phyloP scores from a whole-genome alignment of 2,113 vertebrate genomes.

The Chionomys nivalis region DNA sequence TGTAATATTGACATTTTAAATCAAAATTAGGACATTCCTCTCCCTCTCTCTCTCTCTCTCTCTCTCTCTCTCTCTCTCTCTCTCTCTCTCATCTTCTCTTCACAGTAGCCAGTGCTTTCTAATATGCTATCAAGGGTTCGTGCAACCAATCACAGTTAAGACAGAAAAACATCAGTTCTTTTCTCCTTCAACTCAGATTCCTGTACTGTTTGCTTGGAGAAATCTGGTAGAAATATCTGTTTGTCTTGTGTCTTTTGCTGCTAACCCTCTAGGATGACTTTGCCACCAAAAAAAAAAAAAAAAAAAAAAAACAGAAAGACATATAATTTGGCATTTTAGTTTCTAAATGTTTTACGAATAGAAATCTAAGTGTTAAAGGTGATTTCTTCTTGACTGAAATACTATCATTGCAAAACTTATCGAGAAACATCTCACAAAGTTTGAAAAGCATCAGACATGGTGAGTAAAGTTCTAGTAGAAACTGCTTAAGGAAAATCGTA shows the following conservation, averaged over 20 bases:
- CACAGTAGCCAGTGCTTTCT: not conserved
- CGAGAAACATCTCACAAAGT: not conserved
- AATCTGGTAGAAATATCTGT: not conserved
- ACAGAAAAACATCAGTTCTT: not conserved
- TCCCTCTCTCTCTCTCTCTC: not conserved
- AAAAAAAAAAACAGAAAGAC: not conserved
- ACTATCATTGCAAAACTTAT: not conserved
- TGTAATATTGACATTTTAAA: not conserved
- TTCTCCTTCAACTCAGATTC: not conserved
- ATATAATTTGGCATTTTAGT: not conserved
- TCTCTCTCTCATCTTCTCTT: not conserved
- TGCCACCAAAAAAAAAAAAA: not conserved
- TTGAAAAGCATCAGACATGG: not conserved
- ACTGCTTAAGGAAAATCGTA: not conserved
- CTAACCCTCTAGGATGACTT: not conserved
- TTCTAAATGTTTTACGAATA: not conserved
- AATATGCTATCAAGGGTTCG: not conserved
- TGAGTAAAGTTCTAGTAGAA: conserved; percentile 1
- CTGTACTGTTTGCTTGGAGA: not conserved
- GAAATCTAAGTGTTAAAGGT: not conserved
- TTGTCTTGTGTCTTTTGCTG: not conserved
- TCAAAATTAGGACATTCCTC: not conserved
- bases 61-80: too few species aligned
- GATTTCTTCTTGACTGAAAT: not conserved
- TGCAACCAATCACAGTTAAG: not conserved